These are phyloP conservation scores for Hypena proboscidalis DNA, from an alignment of 2,888 invertebrate species.

Conservation along the genomic window DNA sequence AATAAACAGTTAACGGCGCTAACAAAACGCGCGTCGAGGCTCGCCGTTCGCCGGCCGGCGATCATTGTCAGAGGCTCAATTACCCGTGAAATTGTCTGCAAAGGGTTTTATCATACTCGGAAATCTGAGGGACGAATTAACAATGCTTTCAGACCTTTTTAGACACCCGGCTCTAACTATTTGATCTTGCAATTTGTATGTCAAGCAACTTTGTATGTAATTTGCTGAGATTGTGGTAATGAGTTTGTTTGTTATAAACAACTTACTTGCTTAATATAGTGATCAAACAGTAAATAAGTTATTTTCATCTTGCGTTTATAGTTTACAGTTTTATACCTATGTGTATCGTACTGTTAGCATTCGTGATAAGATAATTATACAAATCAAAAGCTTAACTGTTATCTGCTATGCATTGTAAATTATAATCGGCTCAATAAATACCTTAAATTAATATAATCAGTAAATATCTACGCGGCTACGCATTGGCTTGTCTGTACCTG, in stretches of 20 bases:
- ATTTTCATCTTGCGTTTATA: too few relatives aligned
- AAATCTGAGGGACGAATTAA: slow-evolving; percentile 42
- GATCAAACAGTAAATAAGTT: too few relatives aligned
- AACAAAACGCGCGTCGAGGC: slow-evolving; percentile 51
- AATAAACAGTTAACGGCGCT: slow-evolving; percentile 55
- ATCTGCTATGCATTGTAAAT: too few relatives aligned
- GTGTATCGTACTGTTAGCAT: too few relatives aligned
- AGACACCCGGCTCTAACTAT: slow-evolving; percentile 21
- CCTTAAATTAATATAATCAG: too few relatives aligned
- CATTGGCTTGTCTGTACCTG: too few relatives aligned
- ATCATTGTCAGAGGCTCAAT: slow-evolving; percentile 71
- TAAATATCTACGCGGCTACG: too few relatives aligned
- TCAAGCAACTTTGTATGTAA: background rate
- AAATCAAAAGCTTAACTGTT: too few relatives aligned
- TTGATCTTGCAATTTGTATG: background rate
- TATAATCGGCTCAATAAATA: too few relatives aligned
- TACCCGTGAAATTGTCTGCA: slow-evolving; percentile 75
- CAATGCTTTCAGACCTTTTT: slow-evolving; percentile 31
- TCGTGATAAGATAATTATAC: too few relatives aligned
- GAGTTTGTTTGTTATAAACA: background rate
- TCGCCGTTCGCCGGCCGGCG: slow-evolving; percentile 40
- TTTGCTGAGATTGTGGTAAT: background rate
- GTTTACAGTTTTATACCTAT: too few relatives aligned
- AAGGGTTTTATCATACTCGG: slow-evolving; percentile 55
- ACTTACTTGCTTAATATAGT: too few relatives aligned